Evolutionary conservation across 2,113 vertebrate species (phyloP).

Genomic region (Pantherophis guttatus): DNA sequence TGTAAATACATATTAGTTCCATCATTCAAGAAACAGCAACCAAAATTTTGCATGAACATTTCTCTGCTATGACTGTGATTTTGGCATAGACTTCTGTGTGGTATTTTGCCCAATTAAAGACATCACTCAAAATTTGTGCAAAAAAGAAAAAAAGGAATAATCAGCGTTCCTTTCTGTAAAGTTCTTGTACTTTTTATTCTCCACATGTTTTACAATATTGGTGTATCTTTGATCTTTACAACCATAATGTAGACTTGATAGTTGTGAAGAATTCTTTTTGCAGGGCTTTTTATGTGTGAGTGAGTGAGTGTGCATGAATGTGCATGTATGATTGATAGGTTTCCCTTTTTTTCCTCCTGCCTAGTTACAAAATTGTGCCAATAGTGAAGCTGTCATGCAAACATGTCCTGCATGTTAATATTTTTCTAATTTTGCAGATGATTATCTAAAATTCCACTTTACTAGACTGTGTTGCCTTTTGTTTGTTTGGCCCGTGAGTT

Average conservation of each 20-base stretch:
- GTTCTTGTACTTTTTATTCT: neutral
- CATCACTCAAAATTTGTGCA: neutral
- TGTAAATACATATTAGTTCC: neutral
- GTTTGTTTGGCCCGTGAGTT: neutral
- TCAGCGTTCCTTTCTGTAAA: neutral
- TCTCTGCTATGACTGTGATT: neutral
- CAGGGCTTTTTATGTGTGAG: neutral
- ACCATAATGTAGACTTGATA: neutral
- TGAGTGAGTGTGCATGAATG: neutral
- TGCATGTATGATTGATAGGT: neutral
- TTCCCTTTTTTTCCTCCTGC: neutral
- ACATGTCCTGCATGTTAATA: neutral
- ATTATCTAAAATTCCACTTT: neutral
- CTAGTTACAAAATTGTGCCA: neutral
- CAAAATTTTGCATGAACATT: neutral
- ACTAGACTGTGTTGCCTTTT: neutral
- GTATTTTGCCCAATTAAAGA: neutral
- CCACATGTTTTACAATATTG: neutral
- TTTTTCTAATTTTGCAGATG: neutral
- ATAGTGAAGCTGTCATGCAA: neutral
- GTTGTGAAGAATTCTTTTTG: neutral
- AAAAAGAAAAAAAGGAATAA: neutral
- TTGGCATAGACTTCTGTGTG: neutral
- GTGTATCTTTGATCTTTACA: neutral
- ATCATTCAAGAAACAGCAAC: neutral